A percentile compares a stretch with the other conserved stretches of the same genome.
phyloP scores from a whole-genome alignment of 2,113 vertebrate species.

The Dicerorhinus sumatrensis region DNA sequence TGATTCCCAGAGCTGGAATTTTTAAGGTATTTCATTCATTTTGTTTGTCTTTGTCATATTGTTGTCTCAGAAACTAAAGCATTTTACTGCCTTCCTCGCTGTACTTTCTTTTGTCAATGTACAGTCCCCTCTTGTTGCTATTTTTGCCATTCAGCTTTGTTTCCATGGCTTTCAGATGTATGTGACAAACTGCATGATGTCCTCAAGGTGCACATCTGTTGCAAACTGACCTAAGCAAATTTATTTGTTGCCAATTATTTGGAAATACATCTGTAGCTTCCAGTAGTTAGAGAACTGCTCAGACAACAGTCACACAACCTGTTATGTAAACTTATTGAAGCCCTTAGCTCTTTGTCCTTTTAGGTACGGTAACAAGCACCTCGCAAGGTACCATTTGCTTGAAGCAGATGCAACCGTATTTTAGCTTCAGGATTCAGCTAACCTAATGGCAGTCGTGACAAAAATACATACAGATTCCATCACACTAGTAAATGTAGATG shows the following conservation, averaged over 20 bases:
- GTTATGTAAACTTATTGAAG: not conserved
- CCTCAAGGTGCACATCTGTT: not conserved
- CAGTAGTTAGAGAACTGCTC: not conserved
- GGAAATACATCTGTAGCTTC: not conserved
- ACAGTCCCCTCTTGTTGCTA: accelerated
- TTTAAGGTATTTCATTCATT: not conserved
- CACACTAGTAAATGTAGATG: not conserved
- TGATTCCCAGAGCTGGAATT: not conserved
- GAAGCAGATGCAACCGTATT: not conserved
- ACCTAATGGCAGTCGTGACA: not conserved
- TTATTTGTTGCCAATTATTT: not conserved
- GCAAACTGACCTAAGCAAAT: not conserved
- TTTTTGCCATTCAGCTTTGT: not conserved
- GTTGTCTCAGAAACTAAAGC: not conserved
- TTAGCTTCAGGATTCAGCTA: not conserved
- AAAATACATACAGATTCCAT: not conserved
- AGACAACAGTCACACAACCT: not conserved
- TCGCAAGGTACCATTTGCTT: not conserved
- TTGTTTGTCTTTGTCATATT: not conserved
- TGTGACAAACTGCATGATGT: not conserved
- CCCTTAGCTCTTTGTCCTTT: not conserved
- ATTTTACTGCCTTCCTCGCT: not conserved
- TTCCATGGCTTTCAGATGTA: not conserved
- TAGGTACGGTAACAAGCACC: not conserved
- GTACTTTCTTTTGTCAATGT: not conserved